Percentiles rank a stretch among this genome's conserved stretches.
These are phyloP conservation scores for Cotesia chilonis DNA, from an alignment of 1,140 invertebrate species.

Conservation along the genomic window DNA sequence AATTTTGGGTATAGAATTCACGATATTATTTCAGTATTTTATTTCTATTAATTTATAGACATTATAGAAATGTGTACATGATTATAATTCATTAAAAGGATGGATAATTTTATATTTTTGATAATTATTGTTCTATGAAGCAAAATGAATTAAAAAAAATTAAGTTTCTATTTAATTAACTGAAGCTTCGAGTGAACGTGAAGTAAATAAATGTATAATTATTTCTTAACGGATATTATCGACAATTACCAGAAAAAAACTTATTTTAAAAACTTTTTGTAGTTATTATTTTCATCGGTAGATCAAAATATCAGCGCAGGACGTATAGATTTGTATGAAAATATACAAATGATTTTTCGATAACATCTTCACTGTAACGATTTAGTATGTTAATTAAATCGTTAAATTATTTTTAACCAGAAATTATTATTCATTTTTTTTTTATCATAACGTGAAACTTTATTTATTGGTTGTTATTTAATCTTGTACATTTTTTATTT, in stretches of 20 bases:
- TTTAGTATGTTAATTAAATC: constrained; percentile 12
- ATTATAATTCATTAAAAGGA: neutral
- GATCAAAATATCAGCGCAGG: constrained; percentile 35
- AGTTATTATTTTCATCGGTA: constrained; percentile 22
- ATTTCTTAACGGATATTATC: constrained; percentile 27
- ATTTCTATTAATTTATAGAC: constrained; percentile 39
- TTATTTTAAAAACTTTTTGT: neutral
- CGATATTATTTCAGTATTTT: constrained; percentile 35
- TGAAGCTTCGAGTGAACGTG: constrained; percentile 31
- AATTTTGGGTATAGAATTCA: constrained; percentile 52
- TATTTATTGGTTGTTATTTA: neutral
- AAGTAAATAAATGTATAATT: constrained; percentile 37
- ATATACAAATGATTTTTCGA: constrained; percentile 41
- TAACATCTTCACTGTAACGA: constrained; percentile 32
- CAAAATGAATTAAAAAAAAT: too few relatives aligned
- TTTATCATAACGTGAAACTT: constrained; percentile 16
- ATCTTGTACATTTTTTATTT: constrained; percentile 11
- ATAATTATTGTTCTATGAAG: neutral
- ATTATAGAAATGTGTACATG: constrained; percentile 13
- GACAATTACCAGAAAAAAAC: constrained; percentile 19
- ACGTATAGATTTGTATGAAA: constrained; percentile 41
- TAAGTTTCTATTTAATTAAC: constrained; percentile 4
- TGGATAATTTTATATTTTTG: constrained; percentile 21
- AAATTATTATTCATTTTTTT: constrained; percentile 22
- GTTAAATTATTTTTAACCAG: neutral